Conservation (phyloP, 2,113 vertebrate genomes). For the Corythornis cristatus region DNA sequence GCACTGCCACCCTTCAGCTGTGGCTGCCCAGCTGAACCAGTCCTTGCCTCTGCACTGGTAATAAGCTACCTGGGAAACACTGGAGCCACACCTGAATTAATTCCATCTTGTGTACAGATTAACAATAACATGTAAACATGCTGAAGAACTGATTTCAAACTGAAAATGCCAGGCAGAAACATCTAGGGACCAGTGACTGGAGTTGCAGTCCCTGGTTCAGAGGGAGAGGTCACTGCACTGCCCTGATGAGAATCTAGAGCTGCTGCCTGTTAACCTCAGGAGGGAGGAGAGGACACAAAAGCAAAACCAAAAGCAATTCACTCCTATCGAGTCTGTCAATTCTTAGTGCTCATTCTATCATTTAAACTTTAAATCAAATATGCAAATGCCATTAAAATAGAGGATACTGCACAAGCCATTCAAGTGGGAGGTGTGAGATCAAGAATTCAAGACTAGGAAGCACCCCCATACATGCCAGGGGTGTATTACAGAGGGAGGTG, state of each 20-base stretch:
- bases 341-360: neutral
- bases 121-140: neutral
- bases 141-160: neutral
- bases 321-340: neutral
- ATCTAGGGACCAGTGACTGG: neutral
- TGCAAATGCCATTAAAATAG: neutral
- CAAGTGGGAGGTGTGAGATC: neutral
- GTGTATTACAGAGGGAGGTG: neutral
- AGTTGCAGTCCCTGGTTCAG: neutral
- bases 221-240: neutral
- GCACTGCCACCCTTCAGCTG: rapidly evolving
- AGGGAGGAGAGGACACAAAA: neutral
- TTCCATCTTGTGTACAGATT: neutral
- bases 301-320: neutral
- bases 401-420: neutral
- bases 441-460: neutral
- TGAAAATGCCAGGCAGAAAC: neutral
- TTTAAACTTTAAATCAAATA: neutral
- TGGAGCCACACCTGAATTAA: neutral
- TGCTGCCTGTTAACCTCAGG: neutral
- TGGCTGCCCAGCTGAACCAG: neutral
- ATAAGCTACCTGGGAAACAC: neutral
- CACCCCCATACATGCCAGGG: neutral
- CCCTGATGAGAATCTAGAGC: neutral
- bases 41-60: neutral